A percentile compares a stretch with the other conserved stretches of the same genome.
phyloP scores from a whole-genome alignment of 2,113 vertebrate species.

The Haplochromis burtoni region DNA sequence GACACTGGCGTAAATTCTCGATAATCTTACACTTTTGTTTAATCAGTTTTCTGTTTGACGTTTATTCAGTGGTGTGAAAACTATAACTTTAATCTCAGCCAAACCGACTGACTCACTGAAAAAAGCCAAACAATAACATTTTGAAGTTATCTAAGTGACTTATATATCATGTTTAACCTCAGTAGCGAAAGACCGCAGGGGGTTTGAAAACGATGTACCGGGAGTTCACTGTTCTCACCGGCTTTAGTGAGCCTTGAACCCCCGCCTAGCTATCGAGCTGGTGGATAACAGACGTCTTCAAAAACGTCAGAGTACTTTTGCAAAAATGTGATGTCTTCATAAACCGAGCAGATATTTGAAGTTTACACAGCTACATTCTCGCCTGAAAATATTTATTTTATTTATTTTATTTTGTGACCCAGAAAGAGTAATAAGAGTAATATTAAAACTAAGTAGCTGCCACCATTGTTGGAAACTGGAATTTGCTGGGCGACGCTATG shows the following conservation, averaged over 20 bases:
- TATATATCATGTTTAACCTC: not conserved
- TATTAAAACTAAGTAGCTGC: not conserved
- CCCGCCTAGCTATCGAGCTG: not conserved
- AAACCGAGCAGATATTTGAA: not conserved
- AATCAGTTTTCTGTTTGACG: not conserved
- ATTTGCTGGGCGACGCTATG: not conserved
- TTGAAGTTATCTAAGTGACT: not conserved
- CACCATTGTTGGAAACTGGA: not conserved
- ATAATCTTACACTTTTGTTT: not conserved
- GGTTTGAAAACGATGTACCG: not conserved
- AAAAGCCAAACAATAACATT: not conserved
- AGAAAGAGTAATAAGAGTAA: not conserved
- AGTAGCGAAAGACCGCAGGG: not conserved
- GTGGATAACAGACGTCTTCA: not conserved
- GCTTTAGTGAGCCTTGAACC: not conserved
- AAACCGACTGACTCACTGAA: not conserved
- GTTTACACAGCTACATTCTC: not conserved
- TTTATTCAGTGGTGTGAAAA: not conserved
- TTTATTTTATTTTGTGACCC: not conserved
- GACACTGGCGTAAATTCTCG: not conserved
- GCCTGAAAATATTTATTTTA: not conserved
- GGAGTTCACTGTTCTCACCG: not conserved
- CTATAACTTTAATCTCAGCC: not conserved
- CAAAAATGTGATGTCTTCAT: not conserved
- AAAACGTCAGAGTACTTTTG: not conserved